These are phyloP conservation scores for Reinhardtius hippoglossoides DNA, from an alignment of 2,113 vertebrate genomes.

Conservation along the genomic window DNA sequence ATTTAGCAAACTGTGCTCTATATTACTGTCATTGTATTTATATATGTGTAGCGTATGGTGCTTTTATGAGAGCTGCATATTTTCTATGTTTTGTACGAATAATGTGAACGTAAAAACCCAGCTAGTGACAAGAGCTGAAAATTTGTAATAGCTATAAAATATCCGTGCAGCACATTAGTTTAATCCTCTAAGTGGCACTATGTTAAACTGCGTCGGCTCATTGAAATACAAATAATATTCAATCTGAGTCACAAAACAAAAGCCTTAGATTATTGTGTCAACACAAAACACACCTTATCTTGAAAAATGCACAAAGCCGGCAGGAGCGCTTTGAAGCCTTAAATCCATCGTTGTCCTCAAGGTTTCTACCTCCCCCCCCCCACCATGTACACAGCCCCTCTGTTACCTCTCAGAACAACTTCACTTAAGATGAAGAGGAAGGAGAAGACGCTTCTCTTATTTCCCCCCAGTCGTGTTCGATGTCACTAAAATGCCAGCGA, in stretches of 20 bases:
- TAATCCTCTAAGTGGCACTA: not conserved
- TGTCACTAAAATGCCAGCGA: no score
- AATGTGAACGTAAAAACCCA: not conserved
- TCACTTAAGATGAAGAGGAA: slow-evolving; percentile 12
- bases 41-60: not conserved
- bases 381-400: slow-evolving; percentile 19
- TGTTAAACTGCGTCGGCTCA: no score
- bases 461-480: no score
- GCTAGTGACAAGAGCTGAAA: not conserved
- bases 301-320: slow-evolving; percentile 27
- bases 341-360: slow-evolving; percentile 22
- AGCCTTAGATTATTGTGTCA: slow-evolving; percentile 28
- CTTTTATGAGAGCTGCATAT: not conserved
- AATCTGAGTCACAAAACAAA: not conserved
- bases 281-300: slow-evolving; percentile 42
- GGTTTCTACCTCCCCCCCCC: slow-evolving; percentile 21
- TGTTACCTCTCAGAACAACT: slow-evolving; percentile 16
- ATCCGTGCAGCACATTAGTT: not conserved
- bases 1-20: no score
- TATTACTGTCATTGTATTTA: not conserved
- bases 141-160: not conserved
- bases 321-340: slow-evolving; percentile 40
- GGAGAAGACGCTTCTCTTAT: not conserved
- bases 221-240: not conserved
- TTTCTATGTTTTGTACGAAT: no score